Evolutionary conservation across 2,113 vertebrate species (phyloP).

Genomic region (Dipodomys stephensi): DNA sequence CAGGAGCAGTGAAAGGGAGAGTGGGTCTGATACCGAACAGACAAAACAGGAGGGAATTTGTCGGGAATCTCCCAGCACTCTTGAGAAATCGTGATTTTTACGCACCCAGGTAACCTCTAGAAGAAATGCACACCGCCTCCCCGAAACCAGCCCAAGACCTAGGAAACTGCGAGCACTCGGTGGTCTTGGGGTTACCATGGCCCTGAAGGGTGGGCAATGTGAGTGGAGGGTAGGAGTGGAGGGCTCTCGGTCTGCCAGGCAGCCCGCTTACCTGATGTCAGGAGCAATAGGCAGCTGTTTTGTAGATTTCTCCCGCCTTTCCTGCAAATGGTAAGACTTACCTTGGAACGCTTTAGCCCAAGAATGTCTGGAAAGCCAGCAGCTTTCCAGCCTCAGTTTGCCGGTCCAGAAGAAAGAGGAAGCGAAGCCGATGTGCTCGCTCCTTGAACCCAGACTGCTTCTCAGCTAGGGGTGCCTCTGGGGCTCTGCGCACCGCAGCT

Average conservation of each 20-base stretch:
- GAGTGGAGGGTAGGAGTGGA: not conserved
- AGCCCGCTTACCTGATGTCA: not conserved
- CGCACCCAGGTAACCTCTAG: not conserved
- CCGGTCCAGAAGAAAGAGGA: not conserved
- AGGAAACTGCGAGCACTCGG: not conserved
- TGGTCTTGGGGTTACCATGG: not conserved
- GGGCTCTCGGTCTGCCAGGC: not conserved
- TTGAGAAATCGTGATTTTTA: not conserved
- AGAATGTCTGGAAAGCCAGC: not conserved
- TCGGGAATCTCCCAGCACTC: not conserved
- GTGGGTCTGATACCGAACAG: not conserved
- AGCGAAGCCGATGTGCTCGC: not conserved
- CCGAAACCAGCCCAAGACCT: not conserved
- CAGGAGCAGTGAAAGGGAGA: not conserved
- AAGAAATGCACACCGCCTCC: not conserved
- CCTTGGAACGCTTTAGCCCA: not conserved
- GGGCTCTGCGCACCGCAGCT: not conserved
- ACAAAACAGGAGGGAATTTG: not conserved
- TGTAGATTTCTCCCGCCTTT: not conserved
- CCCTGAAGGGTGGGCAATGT: not conserved
- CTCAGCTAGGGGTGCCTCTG: not conserved
- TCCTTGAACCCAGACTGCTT: not conserved
- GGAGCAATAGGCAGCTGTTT: not conserved
- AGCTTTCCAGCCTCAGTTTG: constrained; percentile 15
- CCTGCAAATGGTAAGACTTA: constrained; percentile 12